A percentile compares a stretch with the other conserved stretches of the same genome.
These are phyloP conservation scores for Ptychadena robeensis DNA, from an alignment of 2,797 vertebrate genomes.

Conservation along the genomic window DNA sequence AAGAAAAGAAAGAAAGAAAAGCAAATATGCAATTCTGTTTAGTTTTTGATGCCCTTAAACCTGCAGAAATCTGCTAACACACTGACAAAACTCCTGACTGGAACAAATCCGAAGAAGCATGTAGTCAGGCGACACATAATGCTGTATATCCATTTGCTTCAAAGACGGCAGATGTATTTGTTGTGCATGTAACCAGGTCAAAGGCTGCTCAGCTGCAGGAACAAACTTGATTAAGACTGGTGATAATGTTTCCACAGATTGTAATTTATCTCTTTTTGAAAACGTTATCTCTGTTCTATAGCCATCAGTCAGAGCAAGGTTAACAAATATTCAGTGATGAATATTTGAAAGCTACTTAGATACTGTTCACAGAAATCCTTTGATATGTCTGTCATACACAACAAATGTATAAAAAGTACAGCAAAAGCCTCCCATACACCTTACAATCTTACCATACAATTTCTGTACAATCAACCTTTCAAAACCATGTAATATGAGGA, in stretches of 20 bases:
- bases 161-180: constrained; percentile 68
- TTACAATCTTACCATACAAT: too few species aligned
- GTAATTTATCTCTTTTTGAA: constrained; percentile 80
- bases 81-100: constrained; percentile 15
- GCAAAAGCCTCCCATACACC: too few species aligned
- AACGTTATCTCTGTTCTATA: constrained; percentile 75
- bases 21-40: constrained; percentile 23
- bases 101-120: constrained; percentile 43
- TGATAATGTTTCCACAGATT: constrained; percentile 79
- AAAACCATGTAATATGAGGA: too few species aligned
- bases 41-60: constrained; percentile 17
- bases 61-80: constrained; percentile 48
- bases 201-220: constrained; percentile 72
- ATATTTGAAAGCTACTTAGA: constrained; percentile 77
- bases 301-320: constrained; percentile 72
- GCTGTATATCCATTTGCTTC: constrained; percentile 43
- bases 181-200: constrained; percentile 75
- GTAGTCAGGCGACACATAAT: constrained; percentile 48
- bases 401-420: constrained; percentile 69
- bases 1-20: constrained; percentile 32
- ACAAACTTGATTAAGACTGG: constrained; percentile 75
- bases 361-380: constrained; percentile 70
- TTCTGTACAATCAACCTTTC: too few species aligned
- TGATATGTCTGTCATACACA: constrained; percentile 69
- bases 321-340: constrained; percentile 77